Evolutionary conservation across 2,113 vertebrate genomes (phyloP), one percentile per base, ranked within the genome.

Genomic region (Beaufortia kweichowensis): DNA sequence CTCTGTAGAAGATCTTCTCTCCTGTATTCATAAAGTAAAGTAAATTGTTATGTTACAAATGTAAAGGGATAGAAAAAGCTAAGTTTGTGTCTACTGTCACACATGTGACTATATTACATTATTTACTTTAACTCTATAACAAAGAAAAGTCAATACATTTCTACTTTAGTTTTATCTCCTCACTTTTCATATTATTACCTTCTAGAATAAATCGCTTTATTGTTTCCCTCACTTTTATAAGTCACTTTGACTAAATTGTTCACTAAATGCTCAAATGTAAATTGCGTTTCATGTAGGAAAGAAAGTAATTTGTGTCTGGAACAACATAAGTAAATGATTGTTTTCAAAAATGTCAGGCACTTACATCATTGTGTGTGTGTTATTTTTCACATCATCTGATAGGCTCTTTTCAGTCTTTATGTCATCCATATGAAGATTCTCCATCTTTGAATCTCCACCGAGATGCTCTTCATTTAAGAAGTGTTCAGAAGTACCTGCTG

Each of bases 351-450:
- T 46, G 2, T 46, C 43, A 1, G 17, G 19, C 26, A 61, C 73
- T 33, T 75, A 83, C 86, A 84, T 88, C 65, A 67, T 23, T 28
- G 35, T 35, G 21, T 76, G 50, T 33, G 55, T 56, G 0, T 86
- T 63, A 23, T 69, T 55, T 64, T 46, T 61, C 53, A 11, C 66
- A 24, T 74, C 56, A 0, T 81, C 19, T 70, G n/a, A 26, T 26
- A 63, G 29, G 1, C 63, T 57, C 61, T 71, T 60, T 50, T 81
- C 14, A n/a, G 72, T 67, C 15, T 79, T 60, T 12, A 79, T 79
- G 29, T 85, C 70, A 50, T 66, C 78, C 14, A 55, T 2, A 2
- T 41, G 46, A 14, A 73, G 68, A 60, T 31, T 8, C 17, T 55
- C 57, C 21, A 21, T 59, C 23, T 75, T 66, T 39, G 28, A 48